Evolutionary conservation across 1,140 invertebrate genomes (phyloP).

Genomic region (Drosophila bocki): DNA sequence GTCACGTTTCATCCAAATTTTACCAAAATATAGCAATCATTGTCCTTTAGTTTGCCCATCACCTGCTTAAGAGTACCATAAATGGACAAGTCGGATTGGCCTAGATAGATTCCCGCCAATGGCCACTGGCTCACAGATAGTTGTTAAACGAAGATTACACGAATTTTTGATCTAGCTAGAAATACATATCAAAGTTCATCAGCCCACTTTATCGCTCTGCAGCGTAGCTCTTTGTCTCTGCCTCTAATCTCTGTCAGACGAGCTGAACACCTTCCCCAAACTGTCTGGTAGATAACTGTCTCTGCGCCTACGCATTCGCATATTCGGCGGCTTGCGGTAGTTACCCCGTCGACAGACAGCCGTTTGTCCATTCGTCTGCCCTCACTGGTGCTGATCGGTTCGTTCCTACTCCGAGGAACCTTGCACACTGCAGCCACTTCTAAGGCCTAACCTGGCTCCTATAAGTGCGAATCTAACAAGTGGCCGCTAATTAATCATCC

Average conservation of each 20-base stretch:
- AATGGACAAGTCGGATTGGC: not conserved
- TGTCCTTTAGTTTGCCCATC: too few species aligned
- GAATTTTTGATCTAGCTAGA: constrained; percentile 13
- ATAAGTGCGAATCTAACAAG: constrained; percentile 42
- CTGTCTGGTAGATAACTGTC: constrained; percentile 33
- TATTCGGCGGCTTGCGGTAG: constrained; percentile 18
- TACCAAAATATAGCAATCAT: not conserved
- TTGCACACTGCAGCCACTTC: constrained; percentile 22
- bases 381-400: constrained; percentile 36
- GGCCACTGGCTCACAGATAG: constrained; percentile 17
- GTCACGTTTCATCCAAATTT: not conserved
- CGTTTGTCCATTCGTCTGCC: constrained; percentile 43
- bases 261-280: constrained; percentile 24
- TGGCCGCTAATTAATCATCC: constrained; percentile 50
- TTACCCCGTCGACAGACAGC: constrained; percentile 8
- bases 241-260: constrained; percentile 33
- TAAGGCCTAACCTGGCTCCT: too few species aligned
- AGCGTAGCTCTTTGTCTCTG: constrained; percentile 18
- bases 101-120: constrained; percentile 1
- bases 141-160: constrained; percentile 35
- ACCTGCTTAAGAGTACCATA: not conserved
- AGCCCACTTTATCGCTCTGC: constrained; percentile 36
- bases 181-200: constrained; percentile 12
- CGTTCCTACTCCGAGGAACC: constrained; percentile 3
- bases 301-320: constrained; percentile 31